phyloP scores from a whole-genome alignment of 2,888 invertebrate genomes.

The Brachypterus glaber region DNA sequence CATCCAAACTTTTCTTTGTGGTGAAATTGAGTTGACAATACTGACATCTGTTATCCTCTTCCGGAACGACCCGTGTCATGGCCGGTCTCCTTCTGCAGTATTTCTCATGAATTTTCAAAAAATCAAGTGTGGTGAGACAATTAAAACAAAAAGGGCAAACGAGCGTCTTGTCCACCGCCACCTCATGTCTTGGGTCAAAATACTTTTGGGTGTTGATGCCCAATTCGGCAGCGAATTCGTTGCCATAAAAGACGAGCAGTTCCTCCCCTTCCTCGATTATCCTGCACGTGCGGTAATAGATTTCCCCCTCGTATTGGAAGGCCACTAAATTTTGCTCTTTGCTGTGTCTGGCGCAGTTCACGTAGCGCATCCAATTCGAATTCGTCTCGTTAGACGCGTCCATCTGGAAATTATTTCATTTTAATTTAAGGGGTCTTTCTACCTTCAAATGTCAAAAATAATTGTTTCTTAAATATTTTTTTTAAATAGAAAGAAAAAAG shows the following conservation, averaged over 20 bases:
- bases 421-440: no score
- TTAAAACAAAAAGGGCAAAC: slow-evolving; percentile 12
- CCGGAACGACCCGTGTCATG: no score
- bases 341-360: slow-evolving; percentile 45
- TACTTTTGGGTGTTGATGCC: slow-evolving; percentile 28
- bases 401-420: slow-evolving; percentile 34
- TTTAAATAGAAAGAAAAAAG: no score
- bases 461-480: no score
- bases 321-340: slow-evolving; percentile 48
- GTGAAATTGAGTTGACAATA: no score
- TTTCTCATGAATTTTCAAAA: slow-evolving; percentile 12
- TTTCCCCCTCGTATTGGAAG: slow-evolving; percentile 45
- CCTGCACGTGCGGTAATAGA: slow-evolving; percentile 44
- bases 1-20: slow-evolving; percentile 7
- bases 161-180: slow-evolving; percentile 7
- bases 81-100: slow-evolving; percentile 6
- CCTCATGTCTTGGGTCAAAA: slow-evolving; percentile 17
- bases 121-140: slow-evolving; percentile 5
- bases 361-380: slow-evolving; percentile 50
- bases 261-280: slow-evolving; percentile 35
- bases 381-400: slow-evolving; percentile 40
- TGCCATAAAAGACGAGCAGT: slow-evolving; percentile 41
- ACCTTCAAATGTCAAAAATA: no score
- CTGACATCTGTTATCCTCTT: no score
- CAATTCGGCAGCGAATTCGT: slow-evolving; percentile 34